Conservation (phyloP, 2,888 invertebrate species). For the Tachina fera region DNA sequence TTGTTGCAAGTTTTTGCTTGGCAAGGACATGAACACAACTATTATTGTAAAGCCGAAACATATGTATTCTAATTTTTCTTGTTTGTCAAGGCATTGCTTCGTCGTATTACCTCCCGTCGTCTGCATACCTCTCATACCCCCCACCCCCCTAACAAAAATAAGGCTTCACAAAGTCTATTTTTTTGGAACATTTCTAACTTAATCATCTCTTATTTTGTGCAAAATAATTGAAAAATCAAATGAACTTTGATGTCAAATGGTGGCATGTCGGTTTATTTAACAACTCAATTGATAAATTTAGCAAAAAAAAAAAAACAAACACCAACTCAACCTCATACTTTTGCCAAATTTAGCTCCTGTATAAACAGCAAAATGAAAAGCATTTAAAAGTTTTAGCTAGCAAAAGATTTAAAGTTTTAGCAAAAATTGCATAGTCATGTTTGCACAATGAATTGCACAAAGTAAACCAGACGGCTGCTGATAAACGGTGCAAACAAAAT, state of each 20-base stretch:
- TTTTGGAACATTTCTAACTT: not conserved
- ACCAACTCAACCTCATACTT: slow-evolving; percentile 33
- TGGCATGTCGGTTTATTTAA: slow-evolving; percentile 70
- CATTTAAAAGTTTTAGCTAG: slow-evolving; percentile 42
- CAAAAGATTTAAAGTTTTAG: not conserved
- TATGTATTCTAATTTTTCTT: too few species aligned
- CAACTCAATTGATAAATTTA: slow-evolving; percentile 71
- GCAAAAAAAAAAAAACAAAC: not conserved
- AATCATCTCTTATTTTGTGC: slow-evolving; percentile 54
- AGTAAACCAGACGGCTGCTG: slow-evolving; percentile 50
- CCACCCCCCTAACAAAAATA: not conserved
- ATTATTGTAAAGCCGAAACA: too few species aligned
- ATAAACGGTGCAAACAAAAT: slow-evolving; percentile 63
- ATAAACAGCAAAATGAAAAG: slow-evolving; percentile 30
- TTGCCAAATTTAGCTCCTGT: slow-evolving; percentile 6
- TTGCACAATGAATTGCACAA: slow-evolving; percentile 72
- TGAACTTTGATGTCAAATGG: slow-evolving; percentile 66
- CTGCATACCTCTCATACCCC: too few species aligned
- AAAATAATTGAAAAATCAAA: slow-evolving; percentile 72
- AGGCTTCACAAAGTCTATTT: slow-evolving; percentile 4
- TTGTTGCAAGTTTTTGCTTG: too few species aligned
- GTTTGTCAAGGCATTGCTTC: too few species aligned
- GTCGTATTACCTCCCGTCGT: too few species aligned
- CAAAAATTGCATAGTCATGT: slow-evolving; percentile 70
- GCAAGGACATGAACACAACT: too few species aligned